These are phyloP conservation scores for Upupa epops DNA, from an alignment of 2,113 vertebrate genomes.

Conservation along the genomic window DNA sequence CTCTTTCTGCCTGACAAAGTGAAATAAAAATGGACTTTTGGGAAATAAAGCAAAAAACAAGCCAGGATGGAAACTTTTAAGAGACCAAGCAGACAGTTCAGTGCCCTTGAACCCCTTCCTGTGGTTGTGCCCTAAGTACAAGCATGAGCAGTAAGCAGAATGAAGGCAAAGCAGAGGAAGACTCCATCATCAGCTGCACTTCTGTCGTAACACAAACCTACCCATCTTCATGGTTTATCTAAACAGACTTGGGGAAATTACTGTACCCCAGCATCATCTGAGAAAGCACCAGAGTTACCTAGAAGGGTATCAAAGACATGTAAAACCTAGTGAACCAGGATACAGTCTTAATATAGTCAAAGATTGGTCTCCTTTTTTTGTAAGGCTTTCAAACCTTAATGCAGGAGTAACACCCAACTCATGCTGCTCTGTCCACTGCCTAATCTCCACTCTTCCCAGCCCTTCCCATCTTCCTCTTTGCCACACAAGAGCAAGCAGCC, in stretches of 20 bases:
- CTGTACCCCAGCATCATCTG: background rate
- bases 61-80: rapidly evolving
- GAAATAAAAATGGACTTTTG: background rate
- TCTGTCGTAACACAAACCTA: background rate
- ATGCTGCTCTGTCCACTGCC: background rate
- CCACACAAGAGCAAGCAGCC: rapidly evolving
- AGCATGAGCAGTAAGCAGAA: background rate
- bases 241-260: background rate
- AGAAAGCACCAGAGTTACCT: background rate
- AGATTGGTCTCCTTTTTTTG: background rate
- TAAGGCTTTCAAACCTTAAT: background rate
- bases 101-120: background rate
- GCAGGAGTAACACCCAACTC: background rate
- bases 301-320: rapidly evolving
- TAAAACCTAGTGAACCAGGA: background rate
- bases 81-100: background rate
- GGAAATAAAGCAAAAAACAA: background rate
- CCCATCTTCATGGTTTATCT: rapidly evolving
- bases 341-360: background rate
- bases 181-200: background rate
- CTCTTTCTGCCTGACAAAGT: background rate
- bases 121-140: background rate
- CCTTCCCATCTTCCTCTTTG: background rate
- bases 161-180: background rate
- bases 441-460: background rate